Percentiles rank a stretch among this genome's conserved stretches.
Conservation (phyloP, 2,113 vertebrate genomes). For the Tympanuchus pallidicinctus region DNA sequence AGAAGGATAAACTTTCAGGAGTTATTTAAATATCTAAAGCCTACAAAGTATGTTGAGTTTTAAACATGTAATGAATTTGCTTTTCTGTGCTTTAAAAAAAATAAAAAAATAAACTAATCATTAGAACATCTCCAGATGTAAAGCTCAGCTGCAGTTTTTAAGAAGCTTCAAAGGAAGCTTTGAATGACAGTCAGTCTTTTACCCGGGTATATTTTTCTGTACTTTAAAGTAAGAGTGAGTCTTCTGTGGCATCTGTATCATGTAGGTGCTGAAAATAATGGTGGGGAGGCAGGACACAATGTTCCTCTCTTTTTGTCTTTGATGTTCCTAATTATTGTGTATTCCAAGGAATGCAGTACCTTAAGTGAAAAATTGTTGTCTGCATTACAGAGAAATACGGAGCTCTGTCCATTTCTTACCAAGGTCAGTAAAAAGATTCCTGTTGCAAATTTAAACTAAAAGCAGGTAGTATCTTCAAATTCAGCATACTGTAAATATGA, state of each 20-base stretch:
- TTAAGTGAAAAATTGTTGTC: background rate
- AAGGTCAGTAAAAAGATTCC: background rate
- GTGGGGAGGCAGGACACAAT: constrained; percentile 10
- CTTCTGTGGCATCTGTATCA: constrained; percentile 24
- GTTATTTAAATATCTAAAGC: background rate
- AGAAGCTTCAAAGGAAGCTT: constrained; percentile 49
- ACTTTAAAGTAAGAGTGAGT: constrained; percentile 35
- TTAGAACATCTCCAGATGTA: constrained; percentile 31
- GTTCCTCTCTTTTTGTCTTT: constrained; percentile 5
- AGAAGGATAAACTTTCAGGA: background rate
- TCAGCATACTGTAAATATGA: background rate
- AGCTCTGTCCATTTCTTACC: background rate
- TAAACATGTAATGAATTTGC: background rate
- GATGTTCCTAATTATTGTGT: background rate
- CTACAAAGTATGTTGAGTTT: background rate
- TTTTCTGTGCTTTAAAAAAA: constrained; percentile 8
- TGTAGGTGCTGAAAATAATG: constrained; percentile 1
- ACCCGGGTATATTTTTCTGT: background rate
- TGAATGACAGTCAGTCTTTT: constrained; percentile 46
- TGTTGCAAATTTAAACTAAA: constrained; percentile 2
- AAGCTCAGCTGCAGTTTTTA: constrained; percentile 20
- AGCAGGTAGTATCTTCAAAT: background rate
- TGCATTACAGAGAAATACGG: background rate
- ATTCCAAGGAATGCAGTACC: background rate
- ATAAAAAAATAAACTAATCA: constrained; percentile 33